Evolutionary conservation across 1,140 invertebrate species (phyloP).

Genomic region (Danaus plexippus): DNA sequence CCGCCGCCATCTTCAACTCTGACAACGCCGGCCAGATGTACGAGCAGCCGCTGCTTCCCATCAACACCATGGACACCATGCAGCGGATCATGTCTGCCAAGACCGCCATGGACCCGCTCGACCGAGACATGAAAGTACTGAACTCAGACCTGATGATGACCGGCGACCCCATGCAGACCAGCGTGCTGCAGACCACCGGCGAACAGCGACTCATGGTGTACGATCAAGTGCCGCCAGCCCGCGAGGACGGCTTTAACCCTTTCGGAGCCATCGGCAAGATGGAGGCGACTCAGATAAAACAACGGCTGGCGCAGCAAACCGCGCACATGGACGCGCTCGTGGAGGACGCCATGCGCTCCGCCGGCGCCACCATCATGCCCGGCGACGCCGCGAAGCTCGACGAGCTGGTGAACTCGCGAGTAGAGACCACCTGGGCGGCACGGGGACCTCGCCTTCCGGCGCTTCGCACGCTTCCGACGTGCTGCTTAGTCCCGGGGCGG

Average conservation of each 20-base stretch:
- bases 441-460: conserved; percentile 57
- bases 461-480: conserved; percentile 72
- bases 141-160: conserved; percentile 48
- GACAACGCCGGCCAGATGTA: conserved; percentile 49
- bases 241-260: conserved; percentile 43
- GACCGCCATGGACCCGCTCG: conserved; percentile 32
- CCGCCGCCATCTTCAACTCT: conserved; percentile 68
- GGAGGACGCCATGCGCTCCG: conserved; percentile 67
- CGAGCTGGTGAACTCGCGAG: conserved; percentile 76
- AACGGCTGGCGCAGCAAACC: conserved; percentile 66
- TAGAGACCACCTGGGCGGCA: conserved; percentile 72
- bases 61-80: conserved; percentile 47
- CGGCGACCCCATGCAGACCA: conserved; percentile 32
- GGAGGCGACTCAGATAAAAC: conserved; percentile 60
- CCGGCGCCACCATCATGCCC: conserved; percentile 57
- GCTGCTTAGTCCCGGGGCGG: conserved; percentile 55
- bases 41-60: conserved; percentile 39
- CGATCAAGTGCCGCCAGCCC: conserved; percentile 39
- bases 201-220: conserved; percentile 46
- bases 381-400: conserved; percentile 73
- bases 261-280: conserved; percentile 55
- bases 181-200: conserved; percentile 27
- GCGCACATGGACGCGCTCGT: conserved; percentile 66
- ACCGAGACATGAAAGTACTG: conserved; percentile 47
- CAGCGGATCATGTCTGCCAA: conserved; percentile 47